Evolutionary conservation across 1,140 invertebrate genomes (phyloP).

Genomic region (Euschistus heros): DNA sequence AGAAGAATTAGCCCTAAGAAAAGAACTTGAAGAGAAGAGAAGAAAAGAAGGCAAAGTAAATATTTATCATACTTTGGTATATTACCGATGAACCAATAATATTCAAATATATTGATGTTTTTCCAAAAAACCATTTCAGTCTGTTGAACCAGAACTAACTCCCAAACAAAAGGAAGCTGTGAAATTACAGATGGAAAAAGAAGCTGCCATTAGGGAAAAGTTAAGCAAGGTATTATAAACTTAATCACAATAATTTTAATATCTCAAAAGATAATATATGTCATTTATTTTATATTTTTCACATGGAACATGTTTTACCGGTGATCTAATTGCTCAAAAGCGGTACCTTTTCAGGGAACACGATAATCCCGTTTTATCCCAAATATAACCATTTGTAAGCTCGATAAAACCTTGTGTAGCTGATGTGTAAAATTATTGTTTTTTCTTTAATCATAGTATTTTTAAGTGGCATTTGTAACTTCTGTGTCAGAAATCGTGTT

Average conservation of each 20-base stretch:
- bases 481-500: no score
- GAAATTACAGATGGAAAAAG: conserved; percentile 76
- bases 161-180: conserved; percentile 90
- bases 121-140: conserved; percentile 9
- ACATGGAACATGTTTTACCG: no score
- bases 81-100: background rate
- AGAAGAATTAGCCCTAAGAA: conserved; percentile 81
- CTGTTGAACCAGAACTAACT: conserved; percentile 52
- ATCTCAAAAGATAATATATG: conserved; percentile 3
- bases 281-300: background rate
- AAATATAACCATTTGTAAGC: no score
- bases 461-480: no score
- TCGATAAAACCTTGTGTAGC: no score
- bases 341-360: background rate
- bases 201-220: conserved; percentile 58
- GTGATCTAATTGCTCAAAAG: no score
- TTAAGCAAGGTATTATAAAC: conserved; percentile 43
- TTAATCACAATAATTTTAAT: conserved; percentile 14
- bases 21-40: conserved; percentile 86
- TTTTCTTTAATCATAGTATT: no score
- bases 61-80: background rate
- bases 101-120: background rate
- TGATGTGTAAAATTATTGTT: no score
- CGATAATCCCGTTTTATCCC: no score
- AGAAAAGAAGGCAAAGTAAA: conserved; percentile 71